phyloP scores from a whole-genome alignment of 2,113 vertebrate genomes.

The Bettongia penicillata region DNA sequence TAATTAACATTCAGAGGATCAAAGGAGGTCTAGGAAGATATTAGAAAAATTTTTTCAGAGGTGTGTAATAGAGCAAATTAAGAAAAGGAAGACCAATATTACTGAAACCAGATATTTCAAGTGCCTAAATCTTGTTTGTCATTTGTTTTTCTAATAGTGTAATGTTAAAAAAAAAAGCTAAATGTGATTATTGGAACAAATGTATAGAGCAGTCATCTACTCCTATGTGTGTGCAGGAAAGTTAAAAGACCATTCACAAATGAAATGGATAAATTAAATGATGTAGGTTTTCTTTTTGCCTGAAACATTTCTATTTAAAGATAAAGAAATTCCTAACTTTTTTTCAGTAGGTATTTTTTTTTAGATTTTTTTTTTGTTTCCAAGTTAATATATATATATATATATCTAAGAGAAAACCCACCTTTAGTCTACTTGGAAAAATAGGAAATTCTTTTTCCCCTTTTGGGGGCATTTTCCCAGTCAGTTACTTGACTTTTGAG shows the following conservation, averaged over 20 bases:
- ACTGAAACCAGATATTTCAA: constrained; percentile 52
- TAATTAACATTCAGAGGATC: constrained; percentile 41
- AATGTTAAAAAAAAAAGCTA: constrained; percentile 57
- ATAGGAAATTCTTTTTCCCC: constrained; percentile 29
- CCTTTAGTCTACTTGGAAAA: constrained; percentile 26
- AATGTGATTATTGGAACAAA: constrained; percentile 61
- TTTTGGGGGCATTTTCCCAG: no score
- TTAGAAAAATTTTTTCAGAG: constrained; percentile 30
- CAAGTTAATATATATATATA: constrained; percentile 39
- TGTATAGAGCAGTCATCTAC: constrained; percentile 39
- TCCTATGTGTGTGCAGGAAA: constrained; percentile 40
- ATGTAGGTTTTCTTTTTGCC: constrained; percentile 4
- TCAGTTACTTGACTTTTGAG: no score
- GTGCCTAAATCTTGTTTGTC: constrained; percentile 71
- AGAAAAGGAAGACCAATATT: constrained; percentile 27
- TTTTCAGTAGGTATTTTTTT: constrained; percentile 9
- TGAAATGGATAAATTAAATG: constrained; percentile 57
- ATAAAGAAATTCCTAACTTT: not conserved
- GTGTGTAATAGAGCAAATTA: constrained; percentile 32
- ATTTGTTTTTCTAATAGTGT: constrained; percentile 61
- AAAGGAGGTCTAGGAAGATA: not conserved
- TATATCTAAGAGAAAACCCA: not conserved
- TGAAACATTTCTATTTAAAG: constrained; percentile 9
- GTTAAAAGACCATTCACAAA: constrained; percentile 50
- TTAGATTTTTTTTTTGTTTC: constrained; percentile 39